Base-by-base conservation (phyloP, 2,888 invertebrate genomes). In the Belgica antarctica region DNA sequence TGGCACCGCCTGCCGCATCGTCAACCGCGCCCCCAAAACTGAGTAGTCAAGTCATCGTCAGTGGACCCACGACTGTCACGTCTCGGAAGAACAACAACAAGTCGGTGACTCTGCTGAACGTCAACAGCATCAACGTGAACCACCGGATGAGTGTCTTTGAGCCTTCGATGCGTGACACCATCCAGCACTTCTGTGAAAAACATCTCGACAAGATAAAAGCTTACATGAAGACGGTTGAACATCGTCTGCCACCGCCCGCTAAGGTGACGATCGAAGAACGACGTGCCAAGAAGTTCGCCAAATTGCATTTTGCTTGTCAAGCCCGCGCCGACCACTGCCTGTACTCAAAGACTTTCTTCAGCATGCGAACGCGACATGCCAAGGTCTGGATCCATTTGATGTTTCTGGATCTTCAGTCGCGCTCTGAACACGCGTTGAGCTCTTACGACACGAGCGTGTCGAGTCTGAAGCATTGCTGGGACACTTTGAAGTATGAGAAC, bases 171-270 rank as follows among this genome's bases (percentile, higher is more conserved):
- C 79, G 92, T 24, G 92, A 93, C 77, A 92, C 92, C 0, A 93
- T 96, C 46, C 94, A 94, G 76, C 94, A 96, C 79, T 96, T 96
- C 80, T 96, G 96, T 80, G 95, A 95, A 79, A 96, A 96, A 79
- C 94, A 96, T 77, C 81, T 94, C 73, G 89, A 90, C 74, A 95
- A 94, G 78, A 96, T 96, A 71, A 92, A 93, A 78, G 84, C 87
- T 19, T 96, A 92, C 76, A 94, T 96, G 89, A 90, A 90, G 74
- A 91, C 91, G 76, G 87, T 95, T 3, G 89, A 89, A 27, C 83
- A 90, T 72, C 84, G 89, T 75, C 84, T 96, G 76, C 96, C 96
- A 12, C 89, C 95, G 47, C 96, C 96, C 0, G 91, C 92, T 2
- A 92, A 94, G 77, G 96, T 95, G 78, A 94, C 93, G 46, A 94